These are phyloP conservation scores for Venturia canescens DNA, from an alignment of 1,140 invertebrate species.

Conservation along the genomic window DNA sequence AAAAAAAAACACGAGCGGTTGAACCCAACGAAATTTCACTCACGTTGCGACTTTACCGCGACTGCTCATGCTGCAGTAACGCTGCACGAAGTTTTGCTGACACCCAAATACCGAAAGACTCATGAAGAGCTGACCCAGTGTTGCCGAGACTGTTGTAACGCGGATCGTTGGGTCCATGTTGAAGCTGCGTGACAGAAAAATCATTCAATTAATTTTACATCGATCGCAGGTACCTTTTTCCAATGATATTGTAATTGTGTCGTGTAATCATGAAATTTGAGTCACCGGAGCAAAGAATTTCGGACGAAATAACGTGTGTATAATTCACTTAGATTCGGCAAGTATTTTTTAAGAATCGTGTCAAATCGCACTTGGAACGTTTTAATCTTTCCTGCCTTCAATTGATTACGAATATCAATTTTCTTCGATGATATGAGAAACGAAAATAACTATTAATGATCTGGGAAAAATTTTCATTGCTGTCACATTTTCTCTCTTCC, in stretches of 20 bases:
- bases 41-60: slow-evolving; percentile 83
- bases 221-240: too few species aligned
- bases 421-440: too few species aligned
- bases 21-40: too few species aligned
- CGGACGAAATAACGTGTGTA: background rate
- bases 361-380: background rate
- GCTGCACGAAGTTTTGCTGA: slow-evolving; percentile 91
- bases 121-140: slow-evolving; percentile 90
- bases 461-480: background rate
- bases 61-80: slow-evolving; percentile 90
- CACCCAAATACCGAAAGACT: slow-evolving; percentile 90
- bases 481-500: background rate
- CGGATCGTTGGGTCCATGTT: slow-evolving; percentile 87
- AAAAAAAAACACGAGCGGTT: too few species aligned
- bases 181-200: slow-evolving; percentile 79
- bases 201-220: too few species aligned
- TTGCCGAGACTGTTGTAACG: slow-evolving; percentile 88
- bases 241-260: too few species aligned
- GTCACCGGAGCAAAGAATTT: too few species aligned
- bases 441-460: background rate
- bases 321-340: too few species aligned
- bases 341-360: background rate
- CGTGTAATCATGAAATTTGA: too few species aligned
- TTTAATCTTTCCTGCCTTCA: background rate
- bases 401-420: background rate